Evolutionary conservation across 2,797 vertebrate species (phyloP).

Genomic region (Clarias platycephalus): DNA sequence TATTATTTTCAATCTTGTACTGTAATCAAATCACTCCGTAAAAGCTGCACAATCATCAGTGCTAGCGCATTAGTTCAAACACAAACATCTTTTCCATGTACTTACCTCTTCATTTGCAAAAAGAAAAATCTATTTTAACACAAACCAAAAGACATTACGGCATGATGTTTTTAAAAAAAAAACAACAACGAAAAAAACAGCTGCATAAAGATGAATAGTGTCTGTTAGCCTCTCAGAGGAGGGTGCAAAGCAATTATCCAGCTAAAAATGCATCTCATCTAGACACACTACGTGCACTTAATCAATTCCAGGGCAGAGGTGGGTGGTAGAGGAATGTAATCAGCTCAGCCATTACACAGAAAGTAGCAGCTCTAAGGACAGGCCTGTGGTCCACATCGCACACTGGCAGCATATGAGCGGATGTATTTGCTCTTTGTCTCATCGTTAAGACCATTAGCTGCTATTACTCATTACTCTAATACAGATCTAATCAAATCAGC

Average conservation of each 20-base stretch:
- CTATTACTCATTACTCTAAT: constrained; percentile 20
- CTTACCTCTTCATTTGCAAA: constrained; percentile 21
- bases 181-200: constrained; percentile 2
- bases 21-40: constrained; percentile 50
- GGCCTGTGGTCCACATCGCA: neutral
- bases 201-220: constrained; percentile 40
- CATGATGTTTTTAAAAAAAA: constrained; percentile 1
- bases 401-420: neutral
- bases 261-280: constrained; percentile 50
- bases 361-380: constrained; percentile 31
- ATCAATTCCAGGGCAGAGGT: constrained; percentile 48
- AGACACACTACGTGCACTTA: constrained; percentile 46
- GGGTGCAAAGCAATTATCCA: constrained; percentile 44
- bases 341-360: constrained; percentile 38
- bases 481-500: constrained; percentile 37
- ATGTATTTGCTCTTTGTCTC: constrained; percentile 13
- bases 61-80: constrained; percentile 35
- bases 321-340: constrained; percentile 53
- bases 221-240: constrained; percentile 40
- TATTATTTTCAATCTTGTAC: constrained; percentile 49
- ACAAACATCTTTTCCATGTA: constrained; percentile 36
- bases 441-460: constrained; percentile 11
- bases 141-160: constrained; percentile 41
- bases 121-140: constrained; percentile 43
- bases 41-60: constrained; percentile 51